These are phyloP conservation scores for Achatina immaculata DNA, from an alignment of 1,140 invertebrate genomes.

Conservation along the genomic window DNA sequence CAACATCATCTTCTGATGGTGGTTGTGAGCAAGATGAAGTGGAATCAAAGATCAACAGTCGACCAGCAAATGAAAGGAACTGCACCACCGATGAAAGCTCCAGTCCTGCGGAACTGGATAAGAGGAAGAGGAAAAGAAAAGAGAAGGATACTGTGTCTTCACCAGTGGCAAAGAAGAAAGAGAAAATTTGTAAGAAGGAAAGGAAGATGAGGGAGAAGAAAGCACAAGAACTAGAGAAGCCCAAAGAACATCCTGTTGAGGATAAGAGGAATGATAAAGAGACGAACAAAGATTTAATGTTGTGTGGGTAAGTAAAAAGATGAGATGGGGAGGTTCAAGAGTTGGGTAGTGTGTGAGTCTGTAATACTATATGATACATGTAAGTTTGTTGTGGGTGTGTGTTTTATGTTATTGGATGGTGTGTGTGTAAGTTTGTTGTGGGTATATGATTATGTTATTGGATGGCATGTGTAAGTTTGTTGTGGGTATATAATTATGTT, in stretches of 20 bases:
- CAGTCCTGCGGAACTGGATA: constrained; percentile 21
- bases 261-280: constrained; percentile 18
- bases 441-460: not conserved
- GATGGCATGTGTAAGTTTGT: not conserved
- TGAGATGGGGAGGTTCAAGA: not conserved
- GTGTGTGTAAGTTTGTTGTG: not conserved
- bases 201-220: constrained; percentile 37
- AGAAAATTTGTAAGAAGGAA: constrained; percentile 33
- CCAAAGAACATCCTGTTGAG: constrained; percentile 32
- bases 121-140: constrained; percentile 50
- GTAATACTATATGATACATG: no score
- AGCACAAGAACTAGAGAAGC: constrained; percentile 29
- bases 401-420: not conserved
- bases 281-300: constrained; percentile 35
- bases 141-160: constrained; percentile 31
- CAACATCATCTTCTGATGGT: not conserved
- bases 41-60: not conserved
- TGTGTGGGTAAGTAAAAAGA: constrained; percentile 44
- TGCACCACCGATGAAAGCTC: not conserved
- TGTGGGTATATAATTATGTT: no score
- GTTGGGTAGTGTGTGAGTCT: not conserved
- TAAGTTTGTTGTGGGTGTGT: not conserved
- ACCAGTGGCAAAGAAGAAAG: constrained; percentile 33
- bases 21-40: no score
- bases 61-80: not conserved